phyloP scores from a whole-genome alignment of 2,113 vertebrate species.

The Sarotherodon lohbergeri region DNA sequence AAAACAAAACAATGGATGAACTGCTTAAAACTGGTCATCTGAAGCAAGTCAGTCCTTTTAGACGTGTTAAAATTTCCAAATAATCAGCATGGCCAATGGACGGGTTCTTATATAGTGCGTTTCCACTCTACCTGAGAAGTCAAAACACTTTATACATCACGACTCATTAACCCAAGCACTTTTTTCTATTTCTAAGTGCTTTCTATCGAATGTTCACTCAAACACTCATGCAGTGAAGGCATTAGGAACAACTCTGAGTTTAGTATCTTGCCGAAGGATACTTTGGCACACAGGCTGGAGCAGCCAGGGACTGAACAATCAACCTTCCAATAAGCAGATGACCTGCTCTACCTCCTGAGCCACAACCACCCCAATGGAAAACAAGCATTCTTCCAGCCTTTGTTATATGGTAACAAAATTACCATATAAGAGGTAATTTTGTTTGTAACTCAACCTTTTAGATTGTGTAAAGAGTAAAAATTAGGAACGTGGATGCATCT shows the following conservation, averaged over 20 bases:
- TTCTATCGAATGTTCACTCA: not conserved
- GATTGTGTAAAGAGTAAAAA: not conserved
- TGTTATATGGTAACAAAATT: no score
- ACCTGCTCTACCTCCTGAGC: not conserved
- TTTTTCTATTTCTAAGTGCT: not conserved
- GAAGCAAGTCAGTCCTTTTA: not conserved
- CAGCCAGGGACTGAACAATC: not conserved
- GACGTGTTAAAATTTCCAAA: not conserved
- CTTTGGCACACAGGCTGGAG: not conserved
- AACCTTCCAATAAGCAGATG: not conserved
- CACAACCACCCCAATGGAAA: not conserved
- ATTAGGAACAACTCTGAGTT: not conserved
- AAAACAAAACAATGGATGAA: not conserved
- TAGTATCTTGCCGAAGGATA: not conserved
- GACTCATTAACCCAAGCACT: not conserved
- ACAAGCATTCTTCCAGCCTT: not conserved
- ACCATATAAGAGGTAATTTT: not conserved
- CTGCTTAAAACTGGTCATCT: not conserved
- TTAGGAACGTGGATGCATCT: not conserved
- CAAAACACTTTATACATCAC: not conserved
- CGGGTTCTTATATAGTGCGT: not conserved
- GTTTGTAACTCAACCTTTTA: not conserved
- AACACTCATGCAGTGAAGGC: not conserved
- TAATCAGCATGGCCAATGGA: not conserved
- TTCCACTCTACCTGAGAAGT: not conserved